Evolutionary conservation across 1,140 invertebrate genomes (phyloP).

Genomic region (Mylabris phalerata): DNA sequence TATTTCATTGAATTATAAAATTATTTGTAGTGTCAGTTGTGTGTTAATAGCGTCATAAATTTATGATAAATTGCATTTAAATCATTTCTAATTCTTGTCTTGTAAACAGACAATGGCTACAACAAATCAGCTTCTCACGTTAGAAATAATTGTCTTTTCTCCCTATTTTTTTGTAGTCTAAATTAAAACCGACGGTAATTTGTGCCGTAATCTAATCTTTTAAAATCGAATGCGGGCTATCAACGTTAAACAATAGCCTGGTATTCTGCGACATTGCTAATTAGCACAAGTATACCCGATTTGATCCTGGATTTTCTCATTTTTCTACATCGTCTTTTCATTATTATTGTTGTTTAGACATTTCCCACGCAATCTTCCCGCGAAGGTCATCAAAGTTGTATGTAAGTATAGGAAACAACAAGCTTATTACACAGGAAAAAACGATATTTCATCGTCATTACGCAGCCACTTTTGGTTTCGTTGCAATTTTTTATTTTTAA

Average conservation of each 20-base stretch:
- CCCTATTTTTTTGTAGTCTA: too few species aligned
- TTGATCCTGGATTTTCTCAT: constrained; percentile 21
- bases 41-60: too few species aligned
- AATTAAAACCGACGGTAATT: too few species aligned
- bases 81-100: too few species aligned
- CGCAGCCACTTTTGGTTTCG: constrained; percentile 38
- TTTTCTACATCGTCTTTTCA: too few species aligned
- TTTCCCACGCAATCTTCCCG: constrained; percentile 17
- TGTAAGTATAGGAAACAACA: constrained; percentile 21
- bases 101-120: too few species aligned
- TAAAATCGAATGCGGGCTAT: constrained; percentile 22
- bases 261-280: constrained; percentile 27
- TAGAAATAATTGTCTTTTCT: too few species aligned
- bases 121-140: too few species aligned
- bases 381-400: constrained; percentile 24
- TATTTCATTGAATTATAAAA: too few species aligned
- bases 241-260: constrained; percentile 22
- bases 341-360: not conserved
- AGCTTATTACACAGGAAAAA: not conserved
- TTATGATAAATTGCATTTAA: too few species aligned
- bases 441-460: constrained; percentile 35
- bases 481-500: constrained; percentile 35
- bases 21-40: too few species aligned
- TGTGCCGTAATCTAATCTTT: too few species aligned
- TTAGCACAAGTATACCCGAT: constrained; percentile 26